A percentile compares a stretch with the other conserved stretches of the same genome.
Evolutionary conservation across 2,888 invertebrate species (phyloP).

Genomic region (Drosophila helvetica): DNA sequence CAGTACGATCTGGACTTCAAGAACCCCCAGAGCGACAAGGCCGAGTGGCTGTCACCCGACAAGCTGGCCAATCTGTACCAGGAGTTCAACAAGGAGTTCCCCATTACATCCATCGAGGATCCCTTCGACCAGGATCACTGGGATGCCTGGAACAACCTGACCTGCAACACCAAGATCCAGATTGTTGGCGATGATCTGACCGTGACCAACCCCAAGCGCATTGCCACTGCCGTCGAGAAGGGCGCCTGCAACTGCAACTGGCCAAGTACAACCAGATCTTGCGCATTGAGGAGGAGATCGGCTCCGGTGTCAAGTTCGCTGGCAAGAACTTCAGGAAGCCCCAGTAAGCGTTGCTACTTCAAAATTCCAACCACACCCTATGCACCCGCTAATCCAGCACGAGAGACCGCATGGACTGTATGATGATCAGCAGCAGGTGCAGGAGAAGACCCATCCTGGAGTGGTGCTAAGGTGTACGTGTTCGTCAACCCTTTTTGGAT

Average conservation of each 20-base stretch:
- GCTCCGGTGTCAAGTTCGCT: constrained; percentile 94
- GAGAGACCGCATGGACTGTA: constrained; percentile 29
- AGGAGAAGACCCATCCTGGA: constrained; percentile 3
- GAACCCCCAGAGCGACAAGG: constrained; percentile 94
- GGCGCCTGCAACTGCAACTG: constrained; percentile 99
- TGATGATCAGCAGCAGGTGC: constrained; percentile 1
- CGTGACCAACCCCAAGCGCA: constrained; percentile 96
- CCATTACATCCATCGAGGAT: constrained; percentile 98
- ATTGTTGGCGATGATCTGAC: constrained; percentile 98
- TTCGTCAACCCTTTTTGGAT: constrained; percentile 36
- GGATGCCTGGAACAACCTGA: constrained; percentile 95
- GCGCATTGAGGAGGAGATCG: constrained; percentile 99
- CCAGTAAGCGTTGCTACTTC: constrained; percentile 80
- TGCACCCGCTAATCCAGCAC: constrained; percentile 17
- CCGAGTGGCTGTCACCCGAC: constrained; percentile 91
- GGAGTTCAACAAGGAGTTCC: constrained; percentile 95
- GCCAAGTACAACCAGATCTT: constrained; percentile 99
- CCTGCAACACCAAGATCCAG: constrained; percentile 91
- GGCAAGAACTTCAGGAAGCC: constrained; percentile 98
- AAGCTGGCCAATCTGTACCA: constrained; percentile 94
- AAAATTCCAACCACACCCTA: constrained; percentile 68
- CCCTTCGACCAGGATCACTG: constrained; percentile 99
- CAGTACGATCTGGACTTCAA: constrained; percentile 99
- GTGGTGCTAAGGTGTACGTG: constrained; percentile 49
- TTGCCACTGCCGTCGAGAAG: constrained; percentile 96